Conservation (phyloP, 30 jellyfish, hydroid and myxozoan genomes). For the Chrysaora quinquecirrha region DNA sequence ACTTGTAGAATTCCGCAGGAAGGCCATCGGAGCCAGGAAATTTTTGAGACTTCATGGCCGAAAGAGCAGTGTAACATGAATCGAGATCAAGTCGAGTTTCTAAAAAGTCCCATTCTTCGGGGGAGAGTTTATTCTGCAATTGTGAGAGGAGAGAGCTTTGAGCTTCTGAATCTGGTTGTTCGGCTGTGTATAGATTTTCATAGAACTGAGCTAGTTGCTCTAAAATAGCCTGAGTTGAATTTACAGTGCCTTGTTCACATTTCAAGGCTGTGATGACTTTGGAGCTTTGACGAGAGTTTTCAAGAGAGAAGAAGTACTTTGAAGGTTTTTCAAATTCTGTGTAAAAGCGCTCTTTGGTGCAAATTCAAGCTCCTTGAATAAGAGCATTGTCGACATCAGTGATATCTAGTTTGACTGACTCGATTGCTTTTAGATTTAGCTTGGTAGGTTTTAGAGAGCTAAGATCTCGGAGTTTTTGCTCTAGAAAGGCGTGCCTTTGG, state of each 20-base stretch:
- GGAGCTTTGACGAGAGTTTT: neutral
- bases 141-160: neutral
- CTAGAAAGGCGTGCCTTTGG: too few species aligned
- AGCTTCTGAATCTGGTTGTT: neutral
- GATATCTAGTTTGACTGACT: neutral
- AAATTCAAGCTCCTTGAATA: slow-evolving; percentile 7
- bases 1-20: slow-evolving; percentile 16
- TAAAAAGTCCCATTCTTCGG: neutral
- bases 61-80: neutral
- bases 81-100: neutral
- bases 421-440: neutral
- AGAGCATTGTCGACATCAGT: neutral
- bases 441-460: too few species aligned
- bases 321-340: neutral
- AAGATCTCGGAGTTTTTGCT: too few species aligned
- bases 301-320: neutral
- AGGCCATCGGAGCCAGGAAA: slow-evolving; percentile 32
- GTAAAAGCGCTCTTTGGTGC: slow-evolving; percentile 16
- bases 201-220: neutral
- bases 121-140: neutral
- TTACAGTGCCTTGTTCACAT: neutral
- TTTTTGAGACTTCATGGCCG: slow-evolving; percentile 2
- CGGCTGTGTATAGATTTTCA: slow-evolving; percentile 1
- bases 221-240: neutral
- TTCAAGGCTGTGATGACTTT: neutral